Base-by-base conservation (phyloP, 1,140 invertebrate genomes). In the Hylaeus anthracinus region DNA sequence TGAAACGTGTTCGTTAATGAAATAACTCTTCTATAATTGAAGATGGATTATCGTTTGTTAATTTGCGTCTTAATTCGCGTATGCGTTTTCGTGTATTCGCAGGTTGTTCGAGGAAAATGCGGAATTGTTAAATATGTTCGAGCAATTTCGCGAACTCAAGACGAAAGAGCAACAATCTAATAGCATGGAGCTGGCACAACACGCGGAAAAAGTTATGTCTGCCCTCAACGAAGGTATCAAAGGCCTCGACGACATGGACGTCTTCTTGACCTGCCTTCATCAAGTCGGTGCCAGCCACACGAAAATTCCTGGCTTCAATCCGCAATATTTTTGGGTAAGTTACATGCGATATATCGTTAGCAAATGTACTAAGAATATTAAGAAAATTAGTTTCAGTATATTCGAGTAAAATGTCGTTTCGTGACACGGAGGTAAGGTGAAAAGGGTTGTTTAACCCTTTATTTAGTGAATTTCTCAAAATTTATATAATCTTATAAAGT, bases 71-170 rank as follows among this genome's bases (percentile, higher is more conserved):
- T 45, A 45, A 2, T 9, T 51, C 8, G 9, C 10, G 9, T 9
- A 10, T 51, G 10, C 1, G 3, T 12, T 41, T 2, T 39, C 39
- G 2, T 83, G 0, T 73, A 63, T 43, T 91, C 92, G 5, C 95
- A 98, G 97, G 92, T 94, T 98, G 84, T 98, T 98, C 92, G 97
- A 98, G 91, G 96, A 97, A 80, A 97, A 98, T 88, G 92, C 94
- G 72, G 97, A 98, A 72, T 93, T 98, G 5, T 93, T 98, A 37
- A 94, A 95, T 43, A 95, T 98, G 91, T 98, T 98, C 91, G 95
- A 96, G 67, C 97, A 97, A 92, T 97, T 98, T 89, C 95, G 95
- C 65, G 95, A 96, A 70, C 93, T 97, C 81, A 95, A 95, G 84
- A 97, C 97, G 43, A 95, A 95, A 84, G 97, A 98, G 86, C 95